These are phyloP conservation scores for Arrhamphus sclerolepis DNA, from an alignment of 2,797 vertebrate species.

Conservation along the genomic window DNA sequence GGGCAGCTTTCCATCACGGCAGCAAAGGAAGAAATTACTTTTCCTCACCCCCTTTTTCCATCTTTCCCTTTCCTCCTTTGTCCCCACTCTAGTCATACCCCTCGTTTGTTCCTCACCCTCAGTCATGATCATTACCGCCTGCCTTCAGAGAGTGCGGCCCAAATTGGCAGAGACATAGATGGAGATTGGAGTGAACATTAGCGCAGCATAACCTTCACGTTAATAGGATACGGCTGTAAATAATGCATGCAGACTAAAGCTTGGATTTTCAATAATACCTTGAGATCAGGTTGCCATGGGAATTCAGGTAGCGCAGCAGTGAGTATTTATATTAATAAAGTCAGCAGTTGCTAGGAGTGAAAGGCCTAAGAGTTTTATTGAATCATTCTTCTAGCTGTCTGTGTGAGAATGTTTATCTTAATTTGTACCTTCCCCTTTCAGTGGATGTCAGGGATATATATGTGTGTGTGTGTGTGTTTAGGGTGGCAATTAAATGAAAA, in stretches of 20 bases:
- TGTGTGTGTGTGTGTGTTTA: constrained; percentile 18
- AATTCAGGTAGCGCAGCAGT: constrained; percentile 52
- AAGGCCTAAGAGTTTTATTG: constrained; percentile 49
- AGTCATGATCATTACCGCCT: constrained; percentile 62
- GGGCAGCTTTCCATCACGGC: constrained; percentile 46
- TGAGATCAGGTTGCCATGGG: constrained; percentile 32
- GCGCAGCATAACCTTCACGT: constrained; percentile 49
- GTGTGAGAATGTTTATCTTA: constrained; percentile 26
- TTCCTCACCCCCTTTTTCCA: constrained; percentile 4
- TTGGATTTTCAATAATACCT: constrained; percentile 75
- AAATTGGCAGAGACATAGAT: constrained; percentile 71
- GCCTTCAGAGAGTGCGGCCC: constrained; percentile 54
- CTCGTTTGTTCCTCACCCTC: constrained; percentile 31
- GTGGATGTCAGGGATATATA: constrained; percentile 29
- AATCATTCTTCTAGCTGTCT: constrained; percentile 52
- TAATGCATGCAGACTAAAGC: constrained; percentile 79
- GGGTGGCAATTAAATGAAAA: constrained; percentile 33
- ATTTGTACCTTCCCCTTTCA: constrained; percentile 30
- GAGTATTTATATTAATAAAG: constrained; percentile 67
- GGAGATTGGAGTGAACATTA: constrained; percentile 49
- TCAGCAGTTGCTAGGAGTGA: constrained; percentile 36
- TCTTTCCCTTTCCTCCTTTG: constrained; percentile 10
- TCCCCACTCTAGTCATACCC: constrained; percentile 2
- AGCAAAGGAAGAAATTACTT: constrained; percentile 32
- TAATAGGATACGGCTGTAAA: constrained; percentile 81